A percentile compares a stretch with the other conserved stretches of the same genome.
Conservation (phyloP, 2,888 invertebrate species). For the Ceramica pisi region DNA sequence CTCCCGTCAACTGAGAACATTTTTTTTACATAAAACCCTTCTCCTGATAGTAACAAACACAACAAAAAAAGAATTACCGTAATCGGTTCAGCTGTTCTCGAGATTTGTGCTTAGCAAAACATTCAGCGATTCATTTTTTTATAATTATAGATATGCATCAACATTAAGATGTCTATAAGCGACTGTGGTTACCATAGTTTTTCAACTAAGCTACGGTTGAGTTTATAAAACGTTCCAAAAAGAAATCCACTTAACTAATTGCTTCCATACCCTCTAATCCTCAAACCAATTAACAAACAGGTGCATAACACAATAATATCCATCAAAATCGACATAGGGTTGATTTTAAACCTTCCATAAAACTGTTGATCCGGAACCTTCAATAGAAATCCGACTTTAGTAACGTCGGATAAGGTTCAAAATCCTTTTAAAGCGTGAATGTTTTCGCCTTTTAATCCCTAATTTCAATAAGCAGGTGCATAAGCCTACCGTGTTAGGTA, state of each 20-base stretch:
- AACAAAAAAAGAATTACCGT: no score
- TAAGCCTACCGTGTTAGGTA: constrained; percentile 30
- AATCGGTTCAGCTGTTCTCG: no score
- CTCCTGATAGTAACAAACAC: no score
- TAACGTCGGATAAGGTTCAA: neutral
- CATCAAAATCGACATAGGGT: constrained; percentile 17
- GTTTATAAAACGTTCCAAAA: no score
- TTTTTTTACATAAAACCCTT: no score
- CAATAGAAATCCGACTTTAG: constrained; percentile 11
- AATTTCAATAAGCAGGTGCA: constrained; percentile 56
- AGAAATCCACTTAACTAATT: neutral
- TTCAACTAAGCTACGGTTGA: no score
- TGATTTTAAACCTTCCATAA: constrained; percentile 17
- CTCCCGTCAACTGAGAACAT: no score
- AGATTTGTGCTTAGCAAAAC: no score
- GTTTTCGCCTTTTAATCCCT: constrained; percentile 36
- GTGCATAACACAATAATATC: constrained; percentile 36
- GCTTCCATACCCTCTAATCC: constrained; percentile 9
- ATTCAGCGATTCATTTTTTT: no score
- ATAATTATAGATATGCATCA: no score
- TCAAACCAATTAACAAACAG: constrained; percentile 28
- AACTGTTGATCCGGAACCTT: neutral
- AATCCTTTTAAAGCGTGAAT: neutral
- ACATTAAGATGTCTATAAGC: no score
- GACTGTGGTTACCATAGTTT: no score